phyloP scores from a whole-genome alignment of 1,140 invertebrate species.

The Drosophila gunungcola region DNA sequence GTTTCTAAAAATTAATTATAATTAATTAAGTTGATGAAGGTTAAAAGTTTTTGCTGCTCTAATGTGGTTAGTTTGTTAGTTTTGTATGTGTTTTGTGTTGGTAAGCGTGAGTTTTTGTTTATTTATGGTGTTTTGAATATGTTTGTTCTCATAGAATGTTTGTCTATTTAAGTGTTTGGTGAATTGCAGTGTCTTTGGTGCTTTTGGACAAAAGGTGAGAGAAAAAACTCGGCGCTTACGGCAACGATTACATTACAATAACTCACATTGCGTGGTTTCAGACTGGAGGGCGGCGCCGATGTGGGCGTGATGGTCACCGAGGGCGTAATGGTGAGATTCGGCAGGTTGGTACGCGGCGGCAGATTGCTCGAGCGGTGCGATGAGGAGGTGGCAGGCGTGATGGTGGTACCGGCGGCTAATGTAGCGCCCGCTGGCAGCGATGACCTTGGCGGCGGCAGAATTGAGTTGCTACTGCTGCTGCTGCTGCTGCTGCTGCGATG shows the following conservation, averaged over 20 bases:
- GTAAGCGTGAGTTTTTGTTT: constrained; percentile 74
- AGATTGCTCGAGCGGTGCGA: constrained; percentile 68
- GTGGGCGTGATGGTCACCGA: constrained; percentile 90
- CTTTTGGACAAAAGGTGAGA: constrained; percentile 33
- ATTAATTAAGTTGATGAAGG: too few species aligned
- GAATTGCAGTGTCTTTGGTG: constrained; percentile 24
- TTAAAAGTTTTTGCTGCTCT: not conserved
- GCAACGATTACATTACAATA: constrained; percentile 85
- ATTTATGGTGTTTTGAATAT: constrained; percentile 1
- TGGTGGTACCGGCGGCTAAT: constrained; percentile 85
- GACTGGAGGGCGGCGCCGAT: constrained; percentile 87
- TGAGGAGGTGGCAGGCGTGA: constrained; percentile 71
- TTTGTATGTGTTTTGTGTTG: constrained; percentile 47
- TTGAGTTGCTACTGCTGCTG: constrained; percentile 46
- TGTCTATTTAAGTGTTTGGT: constrained; percentile 4
- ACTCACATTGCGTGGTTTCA: constrained; percentile 85
- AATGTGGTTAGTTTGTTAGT: not conserved
- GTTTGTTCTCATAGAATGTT: constrained; percentile 4
- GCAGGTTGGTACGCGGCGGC: constrained; percentile 79
- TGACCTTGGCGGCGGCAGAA: constrained; percentile 81
- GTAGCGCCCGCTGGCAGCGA: constrained; percentile 86
- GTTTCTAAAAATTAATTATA: too few species aligned
- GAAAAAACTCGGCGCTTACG: constrained; percentile 82
- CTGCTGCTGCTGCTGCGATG: constrained; percentile 48
- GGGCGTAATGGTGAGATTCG: constrained; percentile 87